Evolutionary conservation across 1,140 invertebrate species (phyloP), one percentile per base, ranked within the genome.

Genomic region (Ctenoplectra terminalis): DNA sequence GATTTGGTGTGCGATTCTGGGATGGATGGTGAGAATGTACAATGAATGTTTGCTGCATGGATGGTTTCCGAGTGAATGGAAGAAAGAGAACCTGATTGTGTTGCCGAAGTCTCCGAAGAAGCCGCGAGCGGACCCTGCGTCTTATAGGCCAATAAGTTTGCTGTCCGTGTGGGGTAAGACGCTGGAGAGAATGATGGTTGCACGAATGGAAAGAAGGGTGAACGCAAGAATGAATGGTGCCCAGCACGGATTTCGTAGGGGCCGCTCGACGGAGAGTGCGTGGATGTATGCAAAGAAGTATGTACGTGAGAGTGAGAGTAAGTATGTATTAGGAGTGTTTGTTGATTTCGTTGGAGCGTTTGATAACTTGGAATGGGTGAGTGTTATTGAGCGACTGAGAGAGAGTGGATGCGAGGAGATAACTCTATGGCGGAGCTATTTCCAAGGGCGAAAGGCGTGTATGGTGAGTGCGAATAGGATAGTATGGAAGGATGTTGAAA

Each of bases 321-420:
- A 83, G 29, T 90, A 91, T 69, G 84, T 90, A 0, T 70, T 89
- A 20, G 78, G 72, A 0, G 71, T 92, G 0, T 81, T 90, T 40
- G 46, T 94, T 2, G 93, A 94, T 72, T 92, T 94, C 34, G 87
- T 87, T 15, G 92, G 93, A 1, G 93, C 93, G 2, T n/a, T 94
- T 93, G 89, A 92, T 46, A 89, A 86, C 31, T 76, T 88, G 0
- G 86, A 87, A 79, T 93, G 91, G 90, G 70, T 79, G 0, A 88
- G 87, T 70, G 87, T 92, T 0, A 58, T 92, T 23, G 37, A 78
- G 0, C 87, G 88, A 11, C 31, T 89, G 15, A 56, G 50, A n/a
- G 60, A 74, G 13, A 52, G 56, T 26, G 43, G 64, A 34, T 85
- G 87, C 48, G 37, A 61, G 11, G 50, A 79, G 26, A 40, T 76